phyloP scores from a whole-genome alignment of 2,888 invertebrate genomes.

The Apamea anceps region DNA sequence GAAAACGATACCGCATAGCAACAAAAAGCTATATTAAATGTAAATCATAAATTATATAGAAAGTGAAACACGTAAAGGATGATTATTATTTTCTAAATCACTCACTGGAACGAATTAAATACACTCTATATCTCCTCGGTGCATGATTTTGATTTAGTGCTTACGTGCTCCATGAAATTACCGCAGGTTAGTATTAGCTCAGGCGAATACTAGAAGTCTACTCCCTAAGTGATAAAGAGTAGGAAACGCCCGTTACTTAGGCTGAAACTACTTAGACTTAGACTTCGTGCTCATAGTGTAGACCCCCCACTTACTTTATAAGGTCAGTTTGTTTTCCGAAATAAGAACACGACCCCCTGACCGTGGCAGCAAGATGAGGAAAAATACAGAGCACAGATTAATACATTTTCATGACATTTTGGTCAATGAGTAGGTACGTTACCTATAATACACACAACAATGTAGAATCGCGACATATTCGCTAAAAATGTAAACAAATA shows the following conservation, averaged over 20 bases:
- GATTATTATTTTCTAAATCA: slow-evolving; percentile 57
- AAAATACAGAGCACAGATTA: background rate
- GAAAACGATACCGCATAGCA: slow-evolving; percentile 30
- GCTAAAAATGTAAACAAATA: too few species aligned
- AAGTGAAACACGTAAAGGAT: slow-evolving; percentile 43
- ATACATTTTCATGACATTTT: too few species aligned
- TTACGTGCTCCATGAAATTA: slow-evolving; percentile 5
- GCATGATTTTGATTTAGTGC: slow-evolving; percentile 30
- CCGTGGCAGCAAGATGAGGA: background rate
- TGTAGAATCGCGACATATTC: too few species aligned
- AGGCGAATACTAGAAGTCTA: background rate
- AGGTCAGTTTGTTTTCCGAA: too few species aligned
- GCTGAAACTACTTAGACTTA: too few species aligned
- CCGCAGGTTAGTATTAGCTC: slow-evolving; percentile 2
- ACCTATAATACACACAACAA: background rate
- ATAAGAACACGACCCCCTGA: background rate
- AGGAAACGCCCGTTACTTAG: too few species aligned
- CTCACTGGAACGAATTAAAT: slow-evolving; percentile 53
- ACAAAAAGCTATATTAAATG: slow-evolving; percentile 41
- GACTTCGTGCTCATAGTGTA: too few species aligned
- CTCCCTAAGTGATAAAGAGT: too few species aligned
- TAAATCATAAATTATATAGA: slow-evolving; percentile 50
- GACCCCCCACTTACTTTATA: too few species aligned
- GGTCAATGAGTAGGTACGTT: background rate
- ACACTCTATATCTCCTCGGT: slow-evolving; percentile 39